Evolutionary conservation across 2,888 invertebrate genomes (phyloP).

Genomic region (Epirrhoe alternata): DNA sequence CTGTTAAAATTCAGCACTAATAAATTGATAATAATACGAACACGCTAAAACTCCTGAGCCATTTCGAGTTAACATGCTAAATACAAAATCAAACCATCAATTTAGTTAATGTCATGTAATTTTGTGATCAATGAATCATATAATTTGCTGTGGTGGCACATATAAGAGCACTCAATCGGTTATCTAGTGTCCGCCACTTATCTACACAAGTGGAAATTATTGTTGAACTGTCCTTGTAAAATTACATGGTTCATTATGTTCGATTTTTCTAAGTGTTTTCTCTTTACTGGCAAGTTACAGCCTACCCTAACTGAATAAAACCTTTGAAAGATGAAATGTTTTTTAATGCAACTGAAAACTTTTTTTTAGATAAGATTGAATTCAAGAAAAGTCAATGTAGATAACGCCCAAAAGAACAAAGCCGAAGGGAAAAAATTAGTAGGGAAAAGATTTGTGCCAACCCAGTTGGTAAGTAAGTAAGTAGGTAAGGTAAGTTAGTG

Average conservation of each 20-base stretch:
- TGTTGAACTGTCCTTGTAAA: background rate
- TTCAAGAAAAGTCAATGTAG: no score
- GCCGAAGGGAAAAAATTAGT: no score
- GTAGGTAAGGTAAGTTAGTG: no score
- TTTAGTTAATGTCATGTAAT: conserved; percentile 5
- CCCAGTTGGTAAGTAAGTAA: no score
- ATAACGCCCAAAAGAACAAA: no score
- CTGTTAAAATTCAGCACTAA: no score
- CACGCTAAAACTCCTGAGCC: background rate
- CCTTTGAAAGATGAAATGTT: no score
- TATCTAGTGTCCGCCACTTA: background rate
- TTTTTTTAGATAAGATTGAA: no score
- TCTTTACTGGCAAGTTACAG: no score
- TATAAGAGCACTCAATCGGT: conserved; percentile 9
- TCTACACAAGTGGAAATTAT: background rate
- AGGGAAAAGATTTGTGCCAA: no score
- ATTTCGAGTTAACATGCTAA: background rate
- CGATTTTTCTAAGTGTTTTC: background rate
- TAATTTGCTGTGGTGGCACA: conserved; percentile 53
- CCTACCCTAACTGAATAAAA: no score
- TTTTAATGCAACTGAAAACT: no score
- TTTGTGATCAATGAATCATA: conserved; percentile 44
- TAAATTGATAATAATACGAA: background rate
- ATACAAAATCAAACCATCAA: background rate
- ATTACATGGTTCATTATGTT: background rate